Evolutionary conservation across 2,888 invertebrate species (phyloP).

Genomic region (Pedicia rivosa): DNA sequence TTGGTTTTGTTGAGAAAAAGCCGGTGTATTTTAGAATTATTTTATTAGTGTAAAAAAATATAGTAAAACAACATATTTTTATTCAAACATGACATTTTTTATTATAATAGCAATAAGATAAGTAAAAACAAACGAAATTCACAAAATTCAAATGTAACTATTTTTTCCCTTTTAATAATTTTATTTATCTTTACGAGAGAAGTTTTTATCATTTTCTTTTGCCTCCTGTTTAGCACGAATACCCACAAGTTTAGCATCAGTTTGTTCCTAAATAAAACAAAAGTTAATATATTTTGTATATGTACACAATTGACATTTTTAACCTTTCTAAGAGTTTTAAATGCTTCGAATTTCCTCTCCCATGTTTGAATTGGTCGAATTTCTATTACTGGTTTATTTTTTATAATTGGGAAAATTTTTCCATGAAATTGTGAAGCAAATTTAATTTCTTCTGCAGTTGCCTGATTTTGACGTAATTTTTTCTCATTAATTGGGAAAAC

Average conservation of each 20-base stretch:
- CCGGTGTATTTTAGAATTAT: no score
- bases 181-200: no score
- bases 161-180: no score
- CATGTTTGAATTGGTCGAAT: conserved; percentile 74
- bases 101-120: no score
- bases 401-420: conserved; percentile 72
- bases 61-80: no score
- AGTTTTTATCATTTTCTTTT: conserved; percentile 86
- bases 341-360: conserved; percentile 85
- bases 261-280: conserved; percentile 47
- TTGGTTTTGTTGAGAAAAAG: no score
- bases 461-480: conserved; percentile 68
- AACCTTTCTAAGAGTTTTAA: conserved; percentile 67
- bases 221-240: conserved; percentile 91
- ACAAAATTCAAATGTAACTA: no score
- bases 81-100: no score
- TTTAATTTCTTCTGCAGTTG: conserved; percentile 82
- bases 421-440: conserved; percentile 76
- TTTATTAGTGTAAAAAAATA: no score
- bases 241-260: conserved; percentile 78
- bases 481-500: conserved; percentile 91
- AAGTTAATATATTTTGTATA: not conserved
- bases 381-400: conserved; percentile 57
- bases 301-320: conserved; percentile 15
- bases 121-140: no score